phyloP scores from a whole-genome alignment of 2,888 invertebrate genomes.

The Cartodere bifasciata region DNA sequence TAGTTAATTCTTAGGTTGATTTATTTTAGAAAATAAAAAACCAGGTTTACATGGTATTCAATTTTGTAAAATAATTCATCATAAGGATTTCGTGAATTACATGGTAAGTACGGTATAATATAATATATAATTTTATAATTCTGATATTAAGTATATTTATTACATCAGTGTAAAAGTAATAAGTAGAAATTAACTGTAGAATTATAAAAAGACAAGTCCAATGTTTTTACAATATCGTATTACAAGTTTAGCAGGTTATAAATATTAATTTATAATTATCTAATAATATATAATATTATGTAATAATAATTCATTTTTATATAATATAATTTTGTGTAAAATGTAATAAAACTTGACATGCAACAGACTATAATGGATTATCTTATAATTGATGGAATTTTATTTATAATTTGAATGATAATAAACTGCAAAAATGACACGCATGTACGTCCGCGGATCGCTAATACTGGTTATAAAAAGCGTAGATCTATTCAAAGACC shows the following conservation, averaged over 20 bases:
- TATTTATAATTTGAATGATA: slow-evolving; percentile 1
- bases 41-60: no score
- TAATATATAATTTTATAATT: slow-evolving; percentile 22
- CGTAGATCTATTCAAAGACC: no score
- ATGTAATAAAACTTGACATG: slow-evolving; percentile 36
- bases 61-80: no score
- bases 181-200: slow-evolving; percentile 26
- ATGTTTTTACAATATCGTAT: slow-evolving; percentile 35
- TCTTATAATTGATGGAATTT: slow-evolving; percentile 15
- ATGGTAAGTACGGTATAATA: slow-evolving; percentile 23
- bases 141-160: no score
- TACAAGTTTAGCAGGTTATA: slow-evolving; percentile 35
- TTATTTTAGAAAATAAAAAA: no score
- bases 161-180: slow-evolving; percentile 31
- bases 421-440: background rate
- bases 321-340: slow-evolving; percentile 34
- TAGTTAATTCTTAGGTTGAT: slow-evolving; percentile 16
- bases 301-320: slow-evolving; percentile 27
- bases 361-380: slow-evolving; percentile 34
- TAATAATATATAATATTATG: slow-evolving; percentile 31
- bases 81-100: no score
- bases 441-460: slow-evolving; percentile 21
- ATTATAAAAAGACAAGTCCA: no score
- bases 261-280: slow-evolving; percentile 34
- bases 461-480: slow-evolving; percentile 26